These are phyloP conservation scores for Dicyrtoma fusca DNA, from an alignment of 2,888 invertebrate genomes.

Conservation along the genomic window DNA sequence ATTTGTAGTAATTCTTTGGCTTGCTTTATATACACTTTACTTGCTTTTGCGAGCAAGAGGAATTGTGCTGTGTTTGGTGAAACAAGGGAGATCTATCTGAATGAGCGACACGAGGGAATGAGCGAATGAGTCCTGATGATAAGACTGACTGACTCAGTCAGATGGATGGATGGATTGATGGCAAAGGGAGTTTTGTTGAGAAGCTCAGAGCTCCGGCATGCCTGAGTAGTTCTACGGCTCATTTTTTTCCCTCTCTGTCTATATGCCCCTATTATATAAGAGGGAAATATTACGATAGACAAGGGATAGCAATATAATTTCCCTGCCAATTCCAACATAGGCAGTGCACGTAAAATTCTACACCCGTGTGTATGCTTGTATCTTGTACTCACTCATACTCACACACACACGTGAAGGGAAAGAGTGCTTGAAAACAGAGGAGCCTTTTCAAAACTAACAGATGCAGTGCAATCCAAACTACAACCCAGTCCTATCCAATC, in stretches of 20 bases:
- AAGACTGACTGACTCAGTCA: slow-evolving; percentile 12
- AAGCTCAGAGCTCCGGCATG: not conserved
- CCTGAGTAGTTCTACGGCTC: too few species aligned
- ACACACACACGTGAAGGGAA: not conserved
- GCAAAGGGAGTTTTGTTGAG: slow-evolving; percentile 10
- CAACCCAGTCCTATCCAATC: slow-evolving; percentile 1
- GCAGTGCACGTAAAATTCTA: not conserved
- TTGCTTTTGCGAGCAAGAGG: too few species aligned
- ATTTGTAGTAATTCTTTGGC: too few species aligned
- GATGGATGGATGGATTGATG: slow-evolving; percentile 25
- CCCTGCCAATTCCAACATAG: not conserved
- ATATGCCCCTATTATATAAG: too few species aligned
- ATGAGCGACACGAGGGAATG: slow-evolving; percentile 2
- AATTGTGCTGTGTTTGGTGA: too few species aligned
- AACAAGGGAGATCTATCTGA: not conserved
- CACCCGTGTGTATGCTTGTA: not conserved
- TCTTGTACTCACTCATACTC: too few species aligned
- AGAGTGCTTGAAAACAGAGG: not conserved
- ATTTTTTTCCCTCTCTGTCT: too few species aligned
- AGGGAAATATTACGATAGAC: not conserved
- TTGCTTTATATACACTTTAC: too few species aligned
- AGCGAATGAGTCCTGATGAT: slow-evolving; percentile 20
- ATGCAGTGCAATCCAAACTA: slow-evolving; percentile 8
- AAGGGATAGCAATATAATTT: too few species aligned
- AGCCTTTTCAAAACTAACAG: slow-evolving; percentile 19